A percentile compares a stretch with the other conserved stretches of the same genome.
phyloP scores from a whole-genome alignment of 2,113 vertebrate genomes.

The Marcusenius ussheri region DNA sequence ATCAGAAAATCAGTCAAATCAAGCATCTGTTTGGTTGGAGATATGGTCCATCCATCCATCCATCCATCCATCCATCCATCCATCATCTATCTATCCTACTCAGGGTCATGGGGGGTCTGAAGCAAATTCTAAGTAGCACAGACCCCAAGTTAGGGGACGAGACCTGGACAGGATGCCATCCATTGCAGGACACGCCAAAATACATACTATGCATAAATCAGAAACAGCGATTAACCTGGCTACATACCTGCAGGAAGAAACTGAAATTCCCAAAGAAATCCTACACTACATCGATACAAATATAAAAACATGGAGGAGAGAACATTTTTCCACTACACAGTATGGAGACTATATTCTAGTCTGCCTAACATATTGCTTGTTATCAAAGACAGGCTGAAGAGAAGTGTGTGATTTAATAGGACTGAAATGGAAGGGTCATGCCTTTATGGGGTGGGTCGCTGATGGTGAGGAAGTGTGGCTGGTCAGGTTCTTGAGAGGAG shows the following conservation, averaged over 20 bases:
- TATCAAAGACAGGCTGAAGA: background rate
- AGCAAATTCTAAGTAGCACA: background rate
- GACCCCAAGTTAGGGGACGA: background rate
- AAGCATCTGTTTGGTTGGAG: background rate
- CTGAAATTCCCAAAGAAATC: background rate
- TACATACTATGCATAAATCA: background rate
- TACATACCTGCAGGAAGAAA: background rate
- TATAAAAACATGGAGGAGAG: background rate
- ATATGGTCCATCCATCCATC: no score
- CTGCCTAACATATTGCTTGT: background rate
- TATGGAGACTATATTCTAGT: background rate
- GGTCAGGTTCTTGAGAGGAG: conserved; percentile 57
- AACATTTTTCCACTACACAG: background rate
- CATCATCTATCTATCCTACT: background rate
- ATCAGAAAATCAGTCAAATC: background rate
- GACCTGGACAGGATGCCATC: background rate
- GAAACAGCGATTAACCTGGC: background rate
- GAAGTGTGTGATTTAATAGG: background rate
- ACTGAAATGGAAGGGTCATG: background rate
- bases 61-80: background rate
- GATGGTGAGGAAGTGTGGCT: conserved; percentile 52
- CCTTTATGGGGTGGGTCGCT: conserved; percentile 41
- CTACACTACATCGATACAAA: background rate
- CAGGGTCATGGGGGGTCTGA: background rate
- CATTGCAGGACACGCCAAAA: background rate